Evolutionary conservation across 1,140 invertebrate genomes (phyloP).

Genomic region (Bombyx mandarina): DNA sequence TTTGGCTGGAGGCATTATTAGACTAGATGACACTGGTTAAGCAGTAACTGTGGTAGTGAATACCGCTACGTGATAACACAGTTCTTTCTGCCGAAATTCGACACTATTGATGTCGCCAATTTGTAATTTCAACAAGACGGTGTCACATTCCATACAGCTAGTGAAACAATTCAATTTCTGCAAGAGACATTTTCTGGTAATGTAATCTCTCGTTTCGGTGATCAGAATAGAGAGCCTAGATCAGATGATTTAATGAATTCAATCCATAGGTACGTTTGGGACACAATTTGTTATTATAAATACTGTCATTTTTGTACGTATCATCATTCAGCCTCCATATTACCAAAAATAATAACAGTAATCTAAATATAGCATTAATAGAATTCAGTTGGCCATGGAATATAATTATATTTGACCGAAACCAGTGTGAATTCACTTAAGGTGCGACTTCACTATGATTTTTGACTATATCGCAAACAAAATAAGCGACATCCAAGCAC

Average conservation of each 20-base stretch:
- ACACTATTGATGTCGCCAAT: neutral
- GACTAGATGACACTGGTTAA: slow-evolving; percentile 7
- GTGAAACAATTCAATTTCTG: no score
- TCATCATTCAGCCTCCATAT: neutral
- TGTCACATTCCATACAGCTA: no score
- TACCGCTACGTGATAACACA: slow-evolving; percentile 2
- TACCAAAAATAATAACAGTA: neutral
- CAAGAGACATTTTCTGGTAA: neutral
- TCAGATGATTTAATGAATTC: neutral
- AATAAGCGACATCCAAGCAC: no score
- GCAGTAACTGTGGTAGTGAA: neutral
- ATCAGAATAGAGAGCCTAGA: no score
- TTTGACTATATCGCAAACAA: slow-evolving; percentile 4
- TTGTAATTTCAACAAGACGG: no score
- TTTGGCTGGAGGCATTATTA: slow-evolving; percentile 36
- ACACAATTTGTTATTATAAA: neutral
- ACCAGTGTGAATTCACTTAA: slow-evolving; percentile 7
- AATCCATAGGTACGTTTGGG: neutral
- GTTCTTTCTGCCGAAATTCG: slow-evolving; percentile 1
- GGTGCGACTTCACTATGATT: slow-evolving; percentile 7
- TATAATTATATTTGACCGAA: slow-evolving; percentile 11
- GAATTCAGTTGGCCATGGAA: slow-evolving; percentile 12
- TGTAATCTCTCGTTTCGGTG: no score
- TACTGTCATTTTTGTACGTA: neutral
- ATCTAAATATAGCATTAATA: slow-evolving; percentile 8